Percentiles rank a stretch among this genome's conserved stretches.
Evolutionary conservation across 2,113 vertebrate species (phyloP).

Genomic region (Macquaria ambigua): DNA sequence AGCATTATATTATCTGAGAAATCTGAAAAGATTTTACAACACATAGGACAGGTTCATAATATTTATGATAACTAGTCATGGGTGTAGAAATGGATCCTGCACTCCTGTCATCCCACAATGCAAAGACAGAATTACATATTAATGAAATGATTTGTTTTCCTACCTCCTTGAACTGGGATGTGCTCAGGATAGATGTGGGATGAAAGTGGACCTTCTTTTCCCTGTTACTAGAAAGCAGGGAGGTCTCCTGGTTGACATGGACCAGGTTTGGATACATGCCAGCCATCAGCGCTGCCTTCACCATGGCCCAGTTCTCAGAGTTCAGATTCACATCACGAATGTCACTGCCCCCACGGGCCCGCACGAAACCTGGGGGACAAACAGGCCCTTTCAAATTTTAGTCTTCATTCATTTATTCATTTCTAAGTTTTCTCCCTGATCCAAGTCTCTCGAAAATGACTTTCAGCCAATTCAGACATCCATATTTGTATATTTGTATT

Average conservation of each 20-base stretch:
- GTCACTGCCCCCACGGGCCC: conserved; percentile 90
- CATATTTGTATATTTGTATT: not conserved
- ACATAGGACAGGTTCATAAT: not conserved
- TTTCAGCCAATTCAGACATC: not conserved
- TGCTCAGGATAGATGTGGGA: conserved; percentile 91
- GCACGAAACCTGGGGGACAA: conserved; percentile 90
- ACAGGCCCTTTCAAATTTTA: not conserved
- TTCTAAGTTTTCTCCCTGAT: not conserved
- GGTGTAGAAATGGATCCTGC: not conserved
- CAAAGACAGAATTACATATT: not conserved
- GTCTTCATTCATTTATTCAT: not conserved
- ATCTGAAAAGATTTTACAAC: not conserved
- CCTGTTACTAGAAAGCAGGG: conserved; percentile 83
- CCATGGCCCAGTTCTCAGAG: conserved; percentile 96
- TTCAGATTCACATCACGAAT: conserved; percentile 95
- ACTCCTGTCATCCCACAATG: not conserved
- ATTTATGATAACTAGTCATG: not conserved
- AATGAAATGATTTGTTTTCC: not conserved
- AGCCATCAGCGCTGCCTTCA: conserved; percentile 94
- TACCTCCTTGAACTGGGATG: conserved; percentile 91
- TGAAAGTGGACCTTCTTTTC: conserved; percentile 94
- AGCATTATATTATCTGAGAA: too few relatives aligned
- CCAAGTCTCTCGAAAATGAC: not conserved
- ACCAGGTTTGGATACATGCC: conserved; percentile 96
- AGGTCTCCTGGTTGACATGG: conserved; percentile 86